phyloP scores from a whole-genome alignment of 2,888 invertebrate species.

The Formica aserva region DNA sequence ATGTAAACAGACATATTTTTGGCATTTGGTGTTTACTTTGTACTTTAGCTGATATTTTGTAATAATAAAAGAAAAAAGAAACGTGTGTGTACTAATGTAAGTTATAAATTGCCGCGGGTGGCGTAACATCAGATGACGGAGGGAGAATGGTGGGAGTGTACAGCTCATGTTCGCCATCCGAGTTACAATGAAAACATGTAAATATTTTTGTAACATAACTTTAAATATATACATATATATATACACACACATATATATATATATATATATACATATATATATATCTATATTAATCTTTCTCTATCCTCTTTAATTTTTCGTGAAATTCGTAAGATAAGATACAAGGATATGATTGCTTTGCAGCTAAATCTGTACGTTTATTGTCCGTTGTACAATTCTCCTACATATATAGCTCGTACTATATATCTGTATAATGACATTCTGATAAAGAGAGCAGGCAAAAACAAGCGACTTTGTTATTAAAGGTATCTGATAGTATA shows the following conservation, averaged over 20 bases:
- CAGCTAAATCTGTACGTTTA: conserved; percentile 61
- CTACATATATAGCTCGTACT: conserved; percentile 61
- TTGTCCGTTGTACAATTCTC: conserved; percentile 76
- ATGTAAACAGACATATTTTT: conserved; percentile 69
- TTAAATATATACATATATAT: conserved; percentile 65
- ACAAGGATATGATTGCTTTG: conserved; percentile 65
- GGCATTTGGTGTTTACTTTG: conserved; percentile 74
- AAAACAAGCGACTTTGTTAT: conserved; percentile 67
- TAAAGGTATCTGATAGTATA: conserved; percentile 63
- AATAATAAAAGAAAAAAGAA: conserved; percentile 59
- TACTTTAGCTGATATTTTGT: conserved; percentile 75
- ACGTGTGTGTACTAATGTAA: conserved; percentile 71
- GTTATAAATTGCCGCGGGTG: conserved; percentile 58
- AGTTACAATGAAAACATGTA: conserved; percentile 71
- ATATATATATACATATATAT: background rate
- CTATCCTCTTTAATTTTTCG: conserved; percentile 59
- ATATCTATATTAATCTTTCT: conserved; percentile 45
- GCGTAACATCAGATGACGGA: conserved; percentile 32
- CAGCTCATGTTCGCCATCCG: conserved; percentile 64
- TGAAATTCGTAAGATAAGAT: conserved; percentile 41
- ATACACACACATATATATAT: background rate
- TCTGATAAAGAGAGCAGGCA: conserved; percentile 58
- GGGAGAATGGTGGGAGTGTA: conserved; percentile 59
- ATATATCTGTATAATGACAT: conserved; percentile 61
- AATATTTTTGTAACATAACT: conserved; percentile 79